Evolutionary conservation across 2,888 invertebrate genomes (phyloP).

Genomic region (Oscheius sp.): DNA sequence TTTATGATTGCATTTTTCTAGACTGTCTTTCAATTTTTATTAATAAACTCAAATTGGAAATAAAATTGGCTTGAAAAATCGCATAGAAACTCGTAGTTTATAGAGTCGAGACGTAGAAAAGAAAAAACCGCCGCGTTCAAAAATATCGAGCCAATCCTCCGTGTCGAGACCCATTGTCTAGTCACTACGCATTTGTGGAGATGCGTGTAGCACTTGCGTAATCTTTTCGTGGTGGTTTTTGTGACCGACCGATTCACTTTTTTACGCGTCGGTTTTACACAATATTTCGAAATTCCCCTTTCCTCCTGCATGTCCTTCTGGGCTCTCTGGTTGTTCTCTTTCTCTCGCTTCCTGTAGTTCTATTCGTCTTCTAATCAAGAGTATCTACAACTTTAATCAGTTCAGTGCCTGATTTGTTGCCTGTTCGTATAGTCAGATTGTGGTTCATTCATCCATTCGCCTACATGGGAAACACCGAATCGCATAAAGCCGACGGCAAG

Average conservation of each 20-base stretch:
- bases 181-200: no score
- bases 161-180: no score
- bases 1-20: no score
- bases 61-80: no score
- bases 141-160: no score
- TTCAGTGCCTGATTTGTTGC: constrained; percentile 24
- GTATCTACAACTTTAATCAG: not conserved
- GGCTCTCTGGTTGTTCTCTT: not conserved
- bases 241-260: not conserved
- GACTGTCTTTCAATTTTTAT: no score
- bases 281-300: not conserved
- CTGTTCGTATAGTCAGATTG: constrained; percentile 9
- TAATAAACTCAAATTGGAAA: no score
- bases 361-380: no score
- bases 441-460: constrained; percentile 4
- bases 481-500: constrained; percentile 2
- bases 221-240: not conserved
- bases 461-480: constrained; percentile 32
- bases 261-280: not conserved
- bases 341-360: not conserved
- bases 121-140: no score
- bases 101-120: no score
- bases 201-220: no score
- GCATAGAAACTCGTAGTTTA: no score
- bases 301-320: constrained; percentile 13